Evolutionary conservation across 2,797 vertebrate species (phyloP), one percentile per base, ranked within the genome.

Genomic region (Holocentrus rufus): DNA sequence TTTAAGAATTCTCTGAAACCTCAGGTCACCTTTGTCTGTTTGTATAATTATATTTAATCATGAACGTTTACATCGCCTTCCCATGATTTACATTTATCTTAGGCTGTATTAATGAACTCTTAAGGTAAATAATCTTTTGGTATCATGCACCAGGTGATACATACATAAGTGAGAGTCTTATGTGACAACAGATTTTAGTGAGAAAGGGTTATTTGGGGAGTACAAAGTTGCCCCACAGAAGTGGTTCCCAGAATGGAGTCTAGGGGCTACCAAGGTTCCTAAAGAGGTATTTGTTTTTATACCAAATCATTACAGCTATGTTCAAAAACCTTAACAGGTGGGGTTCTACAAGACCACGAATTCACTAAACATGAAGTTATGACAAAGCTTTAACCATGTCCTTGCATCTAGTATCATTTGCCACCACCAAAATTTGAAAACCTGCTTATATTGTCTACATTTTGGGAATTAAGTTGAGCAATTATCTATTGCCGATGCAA

Each of bases 1-100:
- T 71, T 11, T 74, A 10, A 17, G 9, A 57, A 22, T 42, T 63
- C n/a, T 73, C 76, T 76, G 11, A 42, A n/a, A 53, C 77, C 66
- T 74, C 78, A 76, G 65, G 60, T 67, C 70, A 54, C 67, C 3
- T 64, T 64, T 64, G 17, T 50, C 3, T 69, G 1, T 71, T 1
- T 69, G 42, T 54, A 56, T 63, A 27, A 25, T 72, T 74, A 18
- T 6, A 54, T 22, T 65, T 7, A 31, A 17, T 56, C 31, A 27
- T 5, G 47, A 9, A 42, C 23, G n/a, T 36, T 27, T 64, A 8
- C 46, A 13, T 56, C 14, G 39, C 13, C 39, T 44, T 11, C 39
- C 11, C 36, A 1, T 2, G 9, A 39, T 10, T 39, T 7, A 17
- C 13, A 42, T 58, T 5, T 27, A 31, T 60, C 20, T 30, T 44